phyloP scores from a whole-genome alignment of 2,113 vertebrate species.

The Corythoichthys haematopterus region DNA sequence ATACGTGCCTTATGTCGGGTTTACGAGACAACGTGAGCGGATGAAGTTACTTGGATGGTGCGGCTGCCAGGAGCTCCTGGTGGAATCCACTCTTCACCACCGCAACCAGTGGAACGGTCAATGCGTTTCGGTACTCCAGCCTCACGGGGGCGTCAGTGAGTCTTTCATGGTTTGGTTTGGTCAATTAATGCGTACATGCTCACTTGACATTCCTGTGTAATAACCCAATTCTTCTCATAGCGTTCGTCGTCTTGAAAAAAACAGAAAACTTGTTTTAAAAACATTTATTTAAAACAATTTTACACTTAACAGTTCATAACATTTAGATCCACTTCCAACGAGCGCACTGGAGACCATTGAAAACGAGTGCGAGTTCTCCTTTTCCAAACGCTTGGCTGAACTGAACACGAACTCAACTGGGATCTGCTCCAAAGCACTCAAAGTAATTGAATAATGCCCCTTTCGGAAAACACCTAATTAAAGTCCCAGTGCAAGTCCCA shows the following conservation, averaged over 20 bases:
- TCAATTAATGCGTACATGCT: neutral
- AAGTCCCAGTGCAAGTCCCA: conserved; percentile 53
- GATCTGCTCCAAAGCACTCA: conserved; percentile 67
- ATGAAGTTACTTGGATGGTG: neutral
- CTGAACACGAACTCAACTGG: conserved; percentile 21
- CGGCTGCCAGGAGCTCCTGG: neutral
- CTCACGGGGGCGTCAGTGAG: neutral
- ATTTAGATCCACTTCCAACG: conserved; percentile 29
- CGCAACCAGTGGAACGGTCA: neutral
- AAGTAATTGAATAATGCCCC: conserved; percentile 64
- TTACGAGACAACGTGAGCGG: neutral
- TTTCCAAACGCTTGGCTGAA: conserved; percentile 16
- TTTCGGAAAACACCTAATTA: conserved; percentile 64
- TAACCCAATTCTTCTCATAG: neutral
- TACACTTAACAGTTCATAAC: conserved; percentile 6
- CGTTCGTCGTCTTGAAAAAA: neutral
- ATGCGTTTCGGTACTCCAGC: neutral
- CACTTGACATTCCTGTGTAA: too few relatives aligned
- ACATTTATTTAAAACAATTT: conserved; percentile 52
- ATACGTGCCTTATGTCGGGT: too few relatives aligned
- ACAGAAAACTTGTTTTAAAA: conserved; percentile 26
- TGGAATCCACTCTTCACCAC: neutral
- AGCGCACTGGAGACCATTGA: too few relatives aligned
- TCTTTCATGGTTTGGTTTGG: neutral
- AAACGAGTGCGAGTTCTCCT: conserved; percentile 10